A percentile compares a stretch with the other conserved stretches of the same genome.
Conservation (phyloP, 1,140 invertebrate species). For the Drosophila paulistorum region DNA sequence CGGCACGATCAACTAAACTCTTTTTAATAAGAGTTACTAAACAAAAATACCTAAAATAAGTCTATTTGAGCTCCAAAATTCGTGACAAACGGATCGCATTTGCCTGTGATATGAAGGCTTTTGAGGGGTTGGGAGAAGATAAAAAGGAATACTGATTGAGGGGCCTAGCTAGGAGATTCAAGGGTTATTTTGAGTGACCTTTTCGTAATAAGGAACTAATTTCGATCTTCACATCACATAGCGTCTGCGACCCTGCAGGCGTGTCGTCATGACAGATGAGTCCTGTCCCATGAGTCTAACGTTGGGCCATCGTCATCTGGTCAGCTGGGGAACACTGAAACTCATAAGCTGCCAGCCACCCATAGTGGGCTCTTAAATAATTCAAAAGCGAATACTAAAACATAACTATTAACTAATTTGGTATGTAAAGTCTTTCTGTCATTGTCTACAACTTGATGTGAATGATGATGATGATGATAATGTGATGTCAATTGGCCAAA, state of each 20-base stretch:
- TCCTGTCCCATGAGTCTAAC: constrained; percentile 22
- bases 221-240: not conserved
- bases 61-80: constrained; percentile 82
- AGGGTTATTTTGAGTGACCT: not conserved
- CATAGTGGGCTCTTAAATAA: constrained; percentile 58
- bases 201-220: constrained; percentile 9
- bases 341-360: constrained; percentile 65
- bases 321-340: constrained; percentile 43
- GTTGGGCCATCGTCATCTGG: constrained; percentile 41
- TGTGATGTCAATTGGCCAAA: constrained; percentile 39
- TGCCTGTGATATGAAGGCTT: constrained; percentile 13
- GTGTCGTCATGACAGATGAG: constrained; percentile 19
- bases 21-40: constrained; percentile 64
- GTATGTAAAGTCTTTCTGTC: constrained; percentile 79
- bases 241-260: not conserved
- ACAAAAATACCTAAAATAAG: constrained; percentile 74
- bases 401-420: constrained; percentile 80
- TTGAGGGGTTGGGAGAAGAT: not conserved
- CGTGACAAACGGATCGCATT: constrained; percentile 60
- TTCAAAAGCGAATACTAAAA: constrained; percentile 68
- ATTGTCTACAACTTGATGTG: constrained; percentile 61
- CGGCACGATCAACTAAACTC: constrained; percentile 58
- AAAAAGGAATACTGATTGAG: not conserved
- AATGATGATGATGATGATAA: constrained; percentile 37
- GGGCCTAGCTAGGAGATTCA: not conserved